These are phyloP conservation scores for Labroides dimidiatus DNA, from an alignment of 2,797 vertebrate species.

Conservation along the genomic window DNA sequence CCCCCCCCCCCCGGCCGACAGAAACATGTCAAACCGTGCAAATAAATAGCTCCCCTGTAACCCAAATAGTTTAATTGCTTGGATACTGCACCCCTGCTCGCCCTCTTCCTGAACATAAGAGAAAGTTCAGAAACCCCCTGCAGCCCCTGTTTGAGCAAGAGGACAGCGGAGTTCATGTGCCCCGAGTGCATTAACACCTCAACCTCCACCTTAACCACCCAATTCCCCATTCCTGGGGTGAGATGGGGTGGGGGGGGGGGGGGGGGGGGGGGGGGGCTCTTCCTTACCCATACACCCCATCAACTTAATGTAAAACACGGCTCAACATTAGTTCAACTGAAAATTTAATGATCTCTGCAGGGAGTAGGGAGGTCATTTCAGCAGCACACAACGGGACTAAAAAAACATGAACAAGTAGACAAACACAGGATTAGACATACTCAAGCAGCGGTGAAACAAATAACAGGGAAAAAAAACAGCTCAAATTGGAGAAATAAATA, in stretches of 20 bases:
- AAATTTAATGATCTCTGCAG: conserved; percentile 44
- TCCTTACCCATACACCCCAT: conserved; percentile 10
- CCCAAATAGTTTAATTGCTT: conserved; percentile 79
- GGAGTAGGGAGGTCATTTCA: conserved; percentile 29
- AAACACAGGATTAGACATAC: conserved; percentile 14
- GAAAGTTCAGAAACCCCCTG: conserved; percentile 39
- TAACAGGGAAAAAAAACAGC: conserved; percentile 13
- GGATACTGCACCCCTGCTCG: conserved; percentile 67
- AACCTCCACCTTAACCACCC: conserved; percentile 3
- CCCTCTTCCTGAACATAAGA: conserved; percentile 70
- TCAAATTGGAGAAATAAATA: conserved; percentile 9
- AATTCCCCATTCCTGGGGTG: conserved; percentile 30
- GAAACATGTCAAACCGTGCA: conserved; percentile 75
- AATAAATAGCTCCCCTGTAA: conserved; percentile 81
- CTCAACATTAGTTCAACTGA: conserved; percentile 43
- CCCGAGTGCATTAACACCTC: conserved; percentile 52
- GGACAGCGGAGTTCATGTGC: conserved; percentile 34
- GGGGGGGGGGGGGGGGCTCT: too few species aligned
- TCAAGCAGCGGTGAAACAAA: conserved; percentile 4
- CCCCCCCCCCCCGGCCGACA: conserved; percentile 60
- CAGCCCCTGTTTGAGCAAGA: conserved; percentile 22
- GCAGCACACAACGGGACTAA: conserved; percentile 28
- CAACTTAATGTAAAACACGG: conserved; percentile 52
- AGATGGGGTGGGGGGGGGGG: too few species aligned
- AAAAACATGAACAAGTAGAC: conserved; percentile 10